Percentiles rank a stretch among this genome's conserved stretches.
phyloP scores from a whole-genome alignment of 2,113 vertebrate genomes.

The Alethe castanea region DNA sequence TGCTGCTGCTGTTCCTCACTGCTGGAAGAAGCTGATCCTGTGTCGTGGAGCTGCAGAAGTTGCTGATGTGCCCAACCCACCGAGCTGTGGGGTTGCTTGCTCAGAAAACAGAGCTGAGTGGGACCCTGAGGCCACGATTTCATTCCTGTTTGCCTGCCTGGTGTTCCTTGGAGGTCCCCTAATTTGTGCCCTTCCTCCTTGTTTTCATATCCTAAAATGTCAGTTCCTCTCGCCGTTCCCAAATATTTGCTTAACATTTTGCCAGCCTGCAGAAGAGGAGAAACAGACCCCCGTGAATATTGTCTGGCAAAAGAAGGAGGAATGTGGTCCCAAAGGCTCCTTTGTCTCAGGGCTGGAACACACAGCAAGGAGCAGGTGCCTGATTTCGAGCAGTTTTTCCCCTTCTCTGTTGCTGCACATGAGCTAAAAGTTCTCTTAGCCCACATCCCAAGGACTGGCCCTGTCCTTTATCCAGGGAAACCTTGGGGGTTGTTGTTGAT shows the following conservation, averaged over 20 bases:
- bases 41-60: neutral
- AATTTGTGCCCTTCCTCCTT: neutral
- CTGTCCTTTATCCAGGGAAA: neutral
- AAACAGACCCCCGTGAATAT: conserved; percentile 31
- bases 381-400: neutral
- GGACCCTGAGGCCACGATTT: neutral
- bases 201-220: conserved; percentile 18
- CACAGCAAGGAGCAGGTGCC: conserved; percentile 43
- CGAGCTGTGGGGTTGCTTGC: neutral
- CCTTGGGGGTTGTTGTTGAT: neutral
- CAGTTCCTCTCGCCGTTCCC: conserved; percentile 5
- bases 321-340: conserved; percentile 26
- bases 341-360: conserved; percentile 31
- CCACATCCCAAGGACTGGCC: neutral
- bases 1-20: neutral
- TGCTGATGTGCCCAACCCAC: neutral
- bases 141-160: neutral
- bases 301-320: conserved; percentile 47
- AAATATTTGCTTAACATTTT: conserved; percentile 62
- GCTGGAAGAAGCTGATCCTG: neutral
- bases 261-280: conserved; percentile 29
- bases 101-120: neutral
- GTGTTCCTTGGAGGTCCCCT: neutral
- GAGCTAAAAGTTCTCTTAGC: no score
- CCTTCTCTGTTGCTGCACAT: neutral